These are phyloP conservation scores for Apotomis turbidana DNA, from an alignment of 2,888 invertebrate species.

Conservation along the genomic window DNA sequence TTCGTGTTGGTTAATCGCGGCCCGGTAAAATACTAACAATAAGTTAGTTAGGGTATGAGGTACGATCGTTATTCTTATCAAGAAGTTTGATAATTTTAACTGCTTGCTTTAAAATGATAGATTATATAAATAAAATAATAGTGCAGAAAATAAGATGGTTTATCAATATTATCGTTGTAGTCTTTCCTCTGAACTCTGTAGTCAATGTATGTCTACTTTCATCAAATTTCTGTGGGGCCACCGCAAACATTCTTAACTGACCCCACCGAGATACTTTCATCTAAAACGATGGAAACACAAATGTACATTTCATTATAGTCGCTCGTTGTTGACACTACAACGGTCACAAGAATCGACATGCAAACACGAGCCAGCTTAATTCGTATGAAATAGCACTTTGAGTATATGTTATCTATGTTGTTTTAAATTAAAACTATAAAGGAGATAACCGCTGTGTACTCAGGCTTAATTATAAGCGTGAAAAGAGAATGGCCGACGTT, in stretches of 20 bases:
- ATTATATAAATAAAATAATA: no score
- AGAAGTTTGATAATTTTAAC: no score
- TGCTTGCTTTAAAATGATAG: no score
- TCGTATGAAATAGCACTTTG: slow-evolving; percentile 57
- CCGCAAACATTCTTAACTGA: slow-evolving; percentile 9
- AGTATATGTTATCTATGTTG: slow-evolving; percentile 54
- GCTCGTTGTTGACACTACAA: slow-evolving; percentile 48
- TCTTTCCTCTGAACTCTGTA: no score
- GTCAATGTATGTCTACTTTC: background rate
- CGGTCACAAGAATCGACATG: slow-evolving; percentile 52
- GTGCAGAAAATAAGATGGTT: no score
- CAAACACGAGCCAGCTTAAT: slow-evolving; percentile 56
- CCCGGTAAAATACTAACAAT: no score
- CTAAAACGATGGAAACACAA: slow-evolving; percentile 34
- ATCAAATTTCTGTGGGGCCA: background rate
- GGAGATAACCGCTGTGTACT: slow-evolving; percentile 55
- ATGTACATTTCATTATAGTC: slow-evolving; percentile 41
- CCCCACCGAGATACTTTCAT: slow-evolving; percentile 20
- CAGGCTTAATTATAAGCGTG: slow-evolving; percentile 54
- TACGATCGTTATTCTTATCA: no score
- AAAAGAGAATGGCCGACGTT: slow-evolving; percentile 62
- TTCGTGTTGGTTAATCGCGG: no score
- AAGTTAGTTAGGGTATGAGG: no score
- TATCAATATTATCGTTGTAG: no score
- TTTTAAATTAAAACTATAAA: slow-evolving; percentile 65